These are phyloP conservation scores for Cerceris ruficornis DNA, from an alignment of 2,888 invertebrate genomes.

Conservation along the genomic window DNA sequence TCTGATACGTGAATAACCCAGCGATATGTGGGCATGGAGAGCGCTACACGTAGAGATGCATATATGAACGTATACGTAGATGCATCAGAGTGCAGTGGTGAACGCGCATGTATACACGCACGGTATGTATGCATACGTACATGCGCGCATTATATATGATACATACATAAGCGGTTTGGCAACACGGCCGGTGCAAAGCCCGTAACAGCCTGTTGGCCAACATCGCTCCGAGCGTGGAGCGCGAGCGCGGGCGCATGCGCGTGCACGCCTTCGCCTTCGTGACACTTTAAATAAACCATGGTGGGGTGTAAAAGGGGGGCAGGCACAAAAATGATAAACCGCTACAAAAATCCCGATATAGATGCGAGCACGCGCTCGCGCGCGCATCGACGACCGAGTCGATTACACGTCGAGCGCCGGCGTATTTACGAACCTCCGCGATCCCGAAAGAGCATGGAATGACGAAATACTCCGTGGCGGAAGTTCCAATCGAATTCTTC, in stretches of 20 bases:
- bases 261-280: slow-evolving; percentile 62
- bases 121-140: background rate
- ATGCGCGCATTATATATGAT: background rate
- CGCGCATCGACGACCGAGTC: slow-evolving; percentile 7
- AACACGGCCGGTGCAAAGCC: slow-evolving; percentile 66
- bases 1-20: background rate
- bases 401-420: slow-evolving; percentile 18
- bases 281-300: slow-evolving; percentile 70
- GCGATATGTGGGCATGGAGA: background rate
- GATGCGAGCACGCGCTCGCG: slow-evolving; percentile 53
- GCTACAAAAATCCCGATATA: slow-evolving; percentile 67
- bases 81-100: background rate
- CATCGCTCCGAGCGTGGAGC: slow-evolving; percentile 45
- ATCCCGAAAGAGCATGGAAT: background rate
- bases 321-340: slow-evolving; percentile 66
- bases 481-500: slow-evolving; percentile 6
- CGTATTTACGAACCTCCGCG: background rate
- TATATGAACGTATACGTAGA: background rate
- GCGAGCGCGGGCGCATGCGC: slow-evolving; percentile 54
- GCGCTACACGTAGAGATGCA: background rate
- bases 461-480: slow-evolving; percentile 25
- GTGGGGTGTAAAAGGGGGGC: slow-evolving; percentile 59
- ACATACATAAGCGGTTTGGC: slow-evolving; percentile 61
- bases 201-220: slow-evolving; percentile 70
- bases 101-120: slow-evolving; percentile 11